phyloP scores from a whole-genome alignment of 2,113 vertebrate genomes.

The Natator depressus region DNA sequence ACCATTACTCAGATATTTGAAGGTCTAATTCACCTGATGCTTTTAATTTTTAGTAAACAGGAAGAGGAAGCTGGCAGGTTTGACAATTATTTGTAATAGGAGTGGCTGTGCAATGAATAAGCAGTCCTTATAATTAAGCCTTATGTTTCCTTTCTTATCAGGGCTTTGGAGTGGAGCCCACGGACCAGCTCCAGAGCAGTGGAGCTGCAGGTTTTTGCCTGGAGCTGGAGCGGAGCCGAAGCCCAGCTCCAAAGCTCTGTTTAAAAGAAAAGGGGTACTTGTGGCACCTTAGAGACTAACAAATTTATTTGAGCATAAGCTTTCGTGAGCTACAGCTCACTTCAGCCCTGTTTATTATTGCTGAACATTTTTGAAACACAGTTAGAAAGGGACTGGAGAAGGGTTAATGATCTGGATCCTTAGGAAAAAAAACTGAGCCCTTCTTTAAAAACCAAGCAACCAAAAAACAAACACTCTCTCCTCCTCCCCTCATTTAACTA shows the following conservation, averaged over 20 bases:
- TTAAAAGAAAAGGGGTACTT: too few relatives aligned
- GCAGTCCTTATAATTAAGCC: slow-evolving; percentile 59
- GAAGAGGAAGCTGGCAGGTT: slow-evolving; percentile 8
- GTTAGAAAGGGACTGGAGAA: slow-evolving; percentile 52
- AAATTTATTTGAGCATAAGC: too few relatives aligned
- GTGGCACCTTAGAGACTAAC: too few relatives aligned
- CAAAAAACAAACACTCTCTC: neutral
- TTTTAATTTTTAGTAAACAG: slow-evolving; percentile 45
- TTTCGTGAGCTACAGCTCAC: too few relatives aligned
- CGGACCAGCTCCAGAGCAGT: too few relatives aligned
- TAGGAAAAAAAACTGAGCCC: slow-evolving; percentile 55
- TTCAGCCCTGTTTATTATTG: neutral
- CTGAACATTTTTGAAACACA: slow-evolving; percentile 60
- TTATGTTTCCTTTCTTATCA: slow-evolving; percentile 4
- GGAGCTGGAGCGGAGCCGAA: too few relatives aligned
- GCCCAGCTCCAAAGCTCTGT: too few relatives aligned
- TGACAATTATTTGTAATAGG: slow-evolving; percentile 56
- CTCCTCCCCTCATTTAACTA: neutral
- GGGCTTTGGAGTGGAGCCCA: too few relatives aligned
- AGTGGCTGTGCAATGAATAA: slow-evolving; percentile 35
- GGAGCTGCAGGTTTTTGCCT: too few relatives aligned
- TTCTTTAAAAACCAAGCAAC: slow-evolving; percentile 24
- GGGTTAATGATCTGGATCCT: slow-evolving; percentile 2
- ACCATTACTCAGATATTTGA: slow-evolving; percentile 50
- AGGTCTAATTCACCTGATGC: slow-evolving; percentile 41